These are phyloP conservation scores for Peromyscus melanophrys DNA, from an alignment of 2,797 vertebrate species.

Conservation along the genomic window DNA sequence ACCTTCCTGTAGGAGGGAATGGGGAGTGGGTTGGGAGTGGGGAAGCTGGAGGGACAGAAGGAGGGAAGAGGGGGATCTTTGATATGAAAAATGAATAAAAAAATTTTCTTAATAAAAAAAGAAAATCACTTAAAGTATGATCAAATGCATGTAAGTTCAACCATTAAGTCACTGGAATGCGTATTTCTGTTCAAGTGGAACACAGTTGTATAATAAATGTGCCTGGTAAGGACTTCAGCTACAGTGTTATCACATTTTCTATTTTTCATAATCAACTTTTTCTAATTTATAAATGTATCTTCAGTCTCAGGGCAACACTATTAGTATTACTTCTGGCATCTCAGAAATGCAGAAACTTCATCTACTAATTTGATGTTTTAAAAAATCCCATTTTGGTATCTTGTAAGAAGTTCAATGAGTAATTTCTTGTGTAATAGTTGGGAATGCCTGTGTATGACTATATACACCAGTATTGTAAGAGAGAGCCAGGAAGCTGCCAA, in stretches of 20 bases:
- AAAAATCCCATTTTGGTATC: background rate
- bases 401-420: background rate
- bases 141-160: background rate
- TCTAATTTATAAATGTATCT: background rate
- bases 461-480: background rate
- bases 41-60: too few relatives aligned
- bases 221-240: background rate
- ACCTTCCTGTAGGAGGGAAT: too few relatives aligned
- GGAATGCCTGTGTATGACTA: background rate
- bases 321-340: rapidly evolving
- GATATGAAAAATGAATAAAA: too few relatives aligned
- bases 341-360: background rate
- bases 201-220: background rate
- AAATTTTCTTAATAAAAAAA: background rate
- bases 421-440: background rate
- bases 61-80: too few relatives aligned
- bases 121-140: constrained; percentile 4
- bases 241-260: background rate
- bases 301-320: background rate
- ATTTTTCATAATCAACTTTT: background rate
- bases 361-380: background rate
- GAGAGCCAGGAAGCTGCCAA: too few relatives aligned
- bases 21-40: too few relatives aligned
- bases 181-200: background rate
- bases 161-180: background rate